Conservation (phyloP, 2,888 invertebrate species). For the Polyommatus iphigenia region DNA sequence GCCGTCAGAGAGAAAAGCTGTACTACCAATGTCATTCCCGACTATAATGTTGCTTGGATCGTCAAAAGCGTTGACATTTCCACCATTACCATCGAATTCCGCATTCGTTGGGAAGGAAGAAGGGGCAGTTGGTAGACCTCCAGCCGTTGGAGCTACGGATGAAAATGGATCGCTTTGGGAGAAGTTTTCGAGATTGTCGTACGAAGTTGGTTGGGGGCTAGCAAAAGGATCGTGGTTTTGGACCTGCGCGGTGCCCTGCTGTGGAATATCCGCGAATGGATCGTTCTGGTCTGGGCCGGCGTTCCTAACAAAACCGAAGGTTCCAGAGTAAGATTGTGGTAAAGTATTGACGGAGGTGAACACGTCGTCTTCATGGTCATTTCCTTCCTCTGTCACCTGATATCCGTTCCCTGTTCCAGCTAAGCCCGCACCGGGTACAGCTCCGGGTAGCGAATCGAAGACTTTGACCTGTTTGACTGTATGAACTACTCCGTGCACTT, state of each 20-base stretch:
- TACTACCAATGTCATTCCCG: slow-evolving; percentile 50
- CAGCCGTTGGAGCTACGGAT: slow-evolving; percentile 49
- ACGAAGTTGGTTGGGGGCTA: slow-evolving; percentile 51
- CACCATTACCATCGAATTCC: slow-evolving; percentile 43
- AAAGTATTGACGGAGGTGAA: slow-evolving; percentile 61
- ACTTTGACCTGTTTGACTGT: slow-evolving; percentile 72
- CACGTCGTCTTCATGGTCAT: slow-evolving; percentile 62
- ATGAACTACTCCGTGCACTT: slow-evolving; percentile 57
- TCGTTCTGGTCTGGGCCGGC: slow-evolving; percentile 55
- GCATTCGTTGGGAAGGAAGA: slow-evolving; percentile 49
- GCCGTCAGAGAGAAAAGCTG: slow-evolving; percentile 49
- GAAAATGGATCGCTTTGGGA: slow-evolving; percentile 52
- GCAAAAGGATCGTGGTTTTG: slow-evolving; percentile 55
- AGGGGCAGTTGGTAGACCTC: slow-evolving; percentile 47
- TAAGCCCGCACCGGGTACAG: slow-evolving; percentile 46
- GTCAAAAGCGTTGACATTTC: slow-evolving; percentile 50
- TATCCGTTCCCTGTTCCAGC: slow-evolving; percentile 55
- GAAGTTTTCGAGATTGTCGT: slow-evolving; percentile 53
- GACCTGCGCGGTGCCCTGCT: slow-evolving; percentile 52
- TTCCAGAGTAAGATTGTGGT: slow-evolving; percentile 60
- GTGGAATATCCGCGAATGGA: slow-evolving; percentile 53
- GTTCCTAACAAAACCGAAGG: slow-evolving; percentile 58
- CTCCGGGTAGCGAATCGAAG: slow-evolving; percentile 63
- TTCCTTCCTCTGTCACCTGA: slow-evolving; percentile 69
- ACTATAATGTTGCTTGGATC: slow-evolving; percentile 52